These are phyloP conservation scores for Agonopterix subpropinquella DNA, from an alignment of 2,888 invertebrate species.

Conservation along the genomic window DNA sequence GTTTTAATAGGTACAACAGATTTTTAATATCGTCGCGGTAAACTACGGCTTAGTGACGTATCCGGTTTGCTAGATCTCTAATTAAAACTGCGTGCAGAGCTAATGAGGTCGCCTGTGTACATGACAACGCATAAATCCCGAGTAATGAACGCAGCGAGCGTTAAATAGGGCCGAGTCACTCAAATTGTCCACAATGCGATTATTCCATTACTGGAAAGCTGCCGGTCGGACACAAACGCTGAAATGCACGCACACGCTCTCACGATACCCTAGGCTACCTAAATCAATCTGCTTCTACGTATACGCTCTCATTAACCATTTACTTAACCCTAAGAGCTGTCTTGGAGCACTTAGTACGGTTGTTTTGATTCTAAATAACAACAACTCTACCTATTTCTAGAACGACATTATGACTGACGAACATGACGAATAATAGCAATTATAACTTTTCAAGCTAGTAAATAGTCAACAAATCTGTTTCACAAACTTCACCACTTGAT, in stretches of 20 bases:
- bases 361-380: too few species aligned
- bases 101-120: constrained; percentile 60
- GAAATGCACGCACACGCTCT: constrained; percentile 18
- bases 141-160: constrained; percentile 64
- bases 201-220: constrained; percentile 60
- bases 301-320: too few species aligned
- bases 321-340: too few species aligned
- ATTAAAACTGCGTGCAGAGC: constrained; percentile 59
- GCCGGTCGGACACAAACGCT: constrained; percentile 31
- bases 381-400: not conserved
- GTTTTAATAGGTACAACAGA: constrained; percentile 1
- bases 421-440: constrained; percentile 15
- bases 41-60: constrained; percentile 29
- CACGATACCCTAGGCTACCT: not conserved
- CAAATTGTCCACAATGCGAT: constrained; percentile 69
- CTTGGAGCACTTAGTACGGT: too few species aligned
- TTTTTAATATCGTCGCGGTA: constrained; percentile 15
- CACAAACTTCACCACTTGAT: constrained; percentile 24
- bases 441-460: constrained; percentile 18
- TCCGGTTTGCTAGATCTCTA: constrained; percentile 41
- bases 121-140: constrained; percentile 68
- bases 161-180: constrained; percentile 65
- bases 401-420: not conserved
- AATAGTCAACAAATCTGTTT: constrained; percentile 18
- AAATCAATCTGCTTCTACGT: not conserved